Evolutionary conservation across 1,140 invertebrate species (phyloP).

Genomic region (Macrocentrus cingulum): DNA sequence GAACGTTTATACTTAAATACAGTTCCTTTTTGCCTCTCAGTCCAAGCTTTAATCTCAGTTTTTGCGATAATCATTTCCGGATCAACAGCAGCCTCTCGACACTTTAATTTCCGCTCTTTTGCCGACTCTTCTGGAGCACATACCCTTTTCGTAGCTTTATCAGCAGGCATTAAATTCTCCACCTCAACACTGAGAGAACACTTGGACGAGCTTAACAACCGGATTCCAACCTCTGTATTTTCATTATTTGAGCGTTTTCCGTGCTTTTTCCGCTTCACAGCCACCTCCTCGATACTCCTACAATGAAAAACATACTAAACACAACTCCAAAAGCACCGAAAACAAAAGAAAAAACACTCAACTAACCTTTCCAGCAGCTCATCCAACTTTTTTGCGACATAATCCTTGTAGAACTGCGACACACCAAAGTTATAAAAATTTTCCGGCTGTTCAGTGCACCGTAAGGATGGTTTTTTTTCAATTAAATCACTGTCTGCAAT

Average conservation of each 20-base stretch:
- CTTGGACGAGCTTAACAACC: conserved; percentile 36
- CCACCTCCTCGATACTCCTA: conserved; percentile 5
- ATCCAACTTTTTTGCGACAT: conserved; percentile 40
- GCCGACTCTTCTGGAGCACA: conserved; percentile 21
- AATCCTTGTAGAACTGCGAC: conserved; percentile 33
- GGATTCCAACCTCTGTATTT: conserved; percentile 34
- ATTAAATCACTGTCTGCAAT: no score
- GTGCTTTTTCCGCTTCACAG: conserved; percentile 16
- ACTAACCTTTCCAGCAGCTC: conserved; percentile 39
- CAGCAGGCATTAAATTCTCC: conserved; percentile 1
- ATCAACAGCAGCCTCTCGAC: conserved; percentile 37
- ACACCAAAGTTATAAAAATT: conserved; percentile 37
- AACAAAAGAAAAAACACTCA: conserved; percentile 9
- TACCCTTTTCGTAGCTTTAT: conserved; percentile 19
- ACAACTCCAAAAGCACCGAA: no score
- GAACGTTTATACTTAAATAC: conserved; percentile 46
- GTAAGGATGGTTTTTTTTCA: no score
- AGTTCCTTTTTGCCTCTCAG: conserved; percentile 32
- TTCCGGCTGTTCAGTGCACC: conserved; percentile 12
- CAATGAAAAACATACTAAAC: no score
- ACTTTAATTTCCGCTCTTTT: conserved; percentile 29
- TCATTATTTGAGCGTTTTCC: neutral
- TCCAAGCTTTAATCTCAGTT: conserved; percentile 39
- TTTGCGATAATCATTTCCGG: conserved; percentile 40
- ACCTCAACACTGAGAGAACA: conserved; percentile 22